Evolutionary conservation across 2,797 vertebrate genomes (phyloP).

Genomic region (Glyptemys insculpta): DNA sequence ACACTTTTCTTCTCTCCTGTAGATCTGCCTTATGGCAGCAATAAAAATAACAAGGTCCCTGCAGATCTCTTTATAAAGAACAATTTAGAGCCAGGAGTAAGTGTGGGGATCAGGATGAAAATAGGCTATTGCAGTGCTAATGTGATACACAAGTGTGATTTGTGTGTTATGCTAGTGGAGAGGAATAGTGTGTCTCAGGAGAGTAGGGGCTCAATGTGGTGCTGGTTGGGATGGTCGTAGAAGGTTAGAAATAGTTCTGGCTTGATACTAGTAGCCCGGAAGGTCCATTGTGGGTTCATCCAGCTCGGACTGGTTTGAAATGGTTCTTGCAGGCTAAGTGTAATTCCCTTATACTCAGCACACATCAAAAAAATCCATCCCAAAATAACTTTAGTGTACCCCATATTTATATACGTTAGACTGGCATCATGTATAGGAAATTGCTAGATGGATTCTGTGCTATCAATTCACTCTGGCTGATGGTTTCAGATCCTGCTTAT

Average conservation of each 20-base stretch:
- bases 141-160: constrained; percentile 75
- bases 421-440: background rate
- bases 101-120: constrained; percentile 75
- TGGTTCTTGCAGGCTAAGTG: background rate
- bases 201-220: background rate
- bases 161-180: constrained; percentile 29
- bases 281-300: background rate
- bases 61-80: constrained; percentile 75
- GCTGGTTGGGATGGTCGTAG: background rate
- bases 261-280: fast-evolving
- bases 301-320: background rate
- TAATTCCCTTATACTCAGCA: background rate
- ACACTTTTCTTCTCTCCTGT: constrained; percentile 69
- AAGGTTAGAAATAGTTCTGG: background rate
- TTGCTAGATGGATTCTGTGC: background rate
- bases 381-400: background rate
- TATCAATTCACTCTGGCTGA: background rate
- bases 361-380: background rate
- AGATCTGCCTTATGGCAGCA: constrained; percentile 79
- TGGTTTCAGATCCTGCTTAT: background rate
- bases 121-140: constrained; percentile 74
- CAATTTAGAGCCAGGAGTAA: constrained; percentile 78
- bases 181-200: constrained; percentile 36
- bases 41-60: constrained; percentile 86
- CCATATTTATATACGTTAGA: background rate